phyloP scores from a whole-genome alignment of 2,797 vertebrate genomes.

The Sebastes jordani region DNA sequence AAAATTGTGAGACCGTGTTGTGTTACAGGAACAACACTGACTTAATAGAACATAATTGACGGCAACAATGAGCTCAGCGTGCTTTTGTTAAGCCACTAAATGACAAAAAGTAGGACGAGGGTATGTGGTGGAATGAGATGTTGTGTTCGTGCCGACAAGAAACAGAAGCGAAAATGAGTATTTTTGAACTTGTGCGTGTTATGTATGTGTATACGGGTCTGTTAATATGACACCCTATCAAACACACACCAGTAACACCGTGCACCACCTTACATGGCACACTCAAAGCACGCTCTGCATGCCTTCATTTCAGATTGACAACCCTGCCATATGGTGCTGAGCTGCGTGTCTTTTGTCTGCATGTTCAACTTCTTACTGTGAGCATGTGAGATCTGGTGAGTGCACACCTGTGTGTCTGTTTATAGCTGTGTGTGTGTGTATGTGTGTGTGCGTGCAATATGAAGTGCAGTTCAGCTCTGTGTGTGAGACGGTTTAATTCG shows the following conservation, averaged over 20 bases:
- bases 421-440: not conserved
- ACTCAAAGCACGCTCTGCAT: conserved; percentile 36
- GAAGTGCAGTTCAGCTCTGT: not conserved
- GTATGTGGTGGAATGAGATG: conserved; percentile 12
- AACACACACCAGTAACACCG: conserved; percentile 22
- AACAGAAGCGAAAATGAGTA: not conserved
- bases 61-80: conserved; percentile 46
- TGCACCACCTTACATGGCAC: conserved; percentile 34
- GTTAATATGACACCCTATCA: conserved; percentile 35
- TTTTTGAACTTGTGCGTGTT: not conserved
- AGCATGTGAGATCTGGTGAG: conserved; percentile 28
- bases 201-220: not conserved
- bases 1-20: conserved; percentile 11
- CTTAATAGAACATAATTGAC: conserved; percentile 53
- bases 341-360: conserved; percentile 50
- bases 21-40: conserved; percentile 37
- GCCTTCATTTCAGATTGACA: conserved; percentile 59
- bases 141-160: conserved; percentile 16
- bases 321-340: conserved; percentile 62
- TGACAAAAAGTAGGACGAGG: conserved; percentile 33
- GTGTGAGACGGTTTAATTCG: conserved; percentile 58
- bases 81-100: conserved; percentile 52
- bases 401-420: conserved; percentile 29
- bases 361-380: conserved; percentile 38
- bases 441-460: not conserved